These are phyloP conservation scores for Scortum barcoo DNA, from an alignment of 2,113 vertebrate species.

Conservation along the genomic window DNA sequence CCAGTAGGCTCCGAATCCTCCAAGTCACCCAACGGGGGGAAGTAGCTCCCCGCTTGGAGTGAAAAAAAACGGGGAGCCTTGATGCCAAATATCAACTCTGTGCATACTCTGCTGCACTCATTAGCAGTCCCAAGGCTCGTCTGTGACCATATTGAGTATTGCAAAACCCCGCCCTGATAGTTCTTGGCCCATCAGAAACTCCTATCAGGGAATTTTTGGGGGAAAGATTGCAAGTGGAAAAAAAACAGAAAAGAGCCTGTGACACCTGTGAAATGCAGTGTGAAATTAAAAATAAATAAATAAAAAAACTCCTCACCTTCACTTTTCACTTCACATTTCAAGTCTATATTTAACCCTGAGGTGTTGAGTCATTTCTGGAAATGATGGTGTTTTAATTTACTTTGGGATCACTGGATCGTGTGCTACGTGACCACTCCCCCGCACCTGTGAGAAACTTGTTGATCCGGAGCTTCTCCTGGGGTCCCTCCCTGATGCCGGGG, in stretches of 20 bases:
- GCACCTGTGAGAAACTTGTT: constrained; percentile 76
- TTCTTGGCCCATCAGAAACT: background rate
- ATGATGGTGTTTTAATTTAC: background rate
- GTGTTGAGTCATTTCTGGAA: constrained; percentile 5
- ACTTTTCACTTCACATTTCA: constrained; percentile 12
- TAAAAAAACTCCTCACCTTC: background rate
- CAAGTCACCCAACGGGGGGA: too few species aligned
- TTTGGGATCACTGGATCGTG: background rate
- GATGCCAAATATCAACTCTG: background rate
- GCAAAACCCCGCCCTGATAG: background rate
- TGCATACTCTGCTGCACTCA: background rate
- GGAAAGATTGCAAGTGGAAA: too few species aligned
- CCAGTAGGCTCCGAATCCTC: too few species aligned
- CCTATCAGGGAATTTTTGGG: background rate
- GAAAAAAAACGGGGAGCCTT: background rate
- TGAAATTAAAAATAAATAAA: background rate
- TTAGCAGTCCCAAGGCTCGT: constrained; percentile 2
- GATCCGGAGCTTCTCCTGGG: constrained; percentile 75
- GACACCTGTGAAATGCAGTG: background rate
- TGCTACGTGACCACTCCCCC: constrained; percentile 10
- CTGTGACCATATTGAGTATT: background rate
- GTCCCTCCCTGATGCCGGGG: constrained; percentile 78
- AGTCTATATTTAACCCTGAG: constrained; percentile 1
- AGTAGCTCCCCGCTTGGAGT: background rate
- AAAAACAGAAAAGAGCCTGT: too few species aligned